Conservation (phyloP, 1,140 invertebrate species). For the Bombus consobrinus region DNA sequence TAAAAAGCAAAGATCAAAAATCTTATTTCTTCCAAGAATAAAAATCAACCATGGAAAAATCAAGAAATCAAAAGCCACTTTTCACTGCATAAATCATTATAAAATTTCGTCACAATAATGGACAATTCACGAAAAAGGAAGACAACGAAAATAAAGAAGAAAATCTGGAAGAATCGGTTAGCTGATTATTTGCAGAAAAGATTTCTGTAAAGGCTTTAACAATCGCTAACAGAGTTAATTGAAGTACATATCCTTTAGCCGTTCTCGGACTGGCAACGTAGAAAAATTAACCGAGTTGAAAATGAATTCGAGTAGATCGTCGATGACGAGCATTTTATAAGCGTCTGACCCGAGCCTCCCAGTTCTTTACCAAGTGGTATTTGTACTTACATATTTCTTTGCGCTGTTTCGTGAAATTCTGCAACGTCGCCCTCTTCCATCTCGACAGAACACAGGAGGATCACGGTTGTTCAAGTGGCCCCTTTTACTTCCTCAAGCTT, state of each 20-base stretch:
- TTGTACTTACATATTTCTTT: constrained; percentile 20
- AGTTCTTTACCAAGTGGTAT: constrained; percentile 2
- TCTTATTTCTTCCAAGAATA: too few species aligned
- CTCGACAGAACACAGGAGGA: neutral
- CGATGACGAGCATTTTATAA: constrained; percentile 37
- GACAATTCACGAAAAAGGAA: too few species aligned
- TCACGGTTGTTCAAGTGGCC: too few species aligned
- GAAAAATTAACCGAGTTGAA: constrained; percentile 29
- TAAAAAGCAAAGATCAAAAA: too few species aligned
- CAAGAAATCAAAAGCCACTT: neutral
- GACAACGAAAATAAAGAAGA: too few species aligned
- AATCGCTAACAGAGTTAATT: constrained; percentile 4
- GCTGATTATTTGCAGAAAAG: neutral
- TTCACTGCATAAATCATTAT: too few species aligned
- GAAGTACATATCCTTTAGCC: neutral
- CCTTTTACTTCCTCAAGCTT: too few species aligned
- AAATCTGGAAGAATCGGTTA: neutral
- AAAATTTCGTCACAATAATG: too few species aligned
- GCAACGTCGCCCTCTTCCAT: neutral
- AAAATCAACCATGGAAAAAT: neutral
- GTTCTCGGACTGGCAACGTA: neutral
- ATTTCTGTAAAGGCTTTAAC: neutral
- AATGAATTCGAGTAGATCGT: constrained; percentile 6
- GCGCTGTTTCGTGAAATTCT: neutral
- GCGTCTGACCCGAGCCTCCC: neutral